Percentiles rank a stretch among this genome's conserved stretches.
These are phyloP conservation scores for Paramuricea clavata DNA, from an alignment of 92 coral and sea anemone genomes.

Conservation along the genomic window DNA sequence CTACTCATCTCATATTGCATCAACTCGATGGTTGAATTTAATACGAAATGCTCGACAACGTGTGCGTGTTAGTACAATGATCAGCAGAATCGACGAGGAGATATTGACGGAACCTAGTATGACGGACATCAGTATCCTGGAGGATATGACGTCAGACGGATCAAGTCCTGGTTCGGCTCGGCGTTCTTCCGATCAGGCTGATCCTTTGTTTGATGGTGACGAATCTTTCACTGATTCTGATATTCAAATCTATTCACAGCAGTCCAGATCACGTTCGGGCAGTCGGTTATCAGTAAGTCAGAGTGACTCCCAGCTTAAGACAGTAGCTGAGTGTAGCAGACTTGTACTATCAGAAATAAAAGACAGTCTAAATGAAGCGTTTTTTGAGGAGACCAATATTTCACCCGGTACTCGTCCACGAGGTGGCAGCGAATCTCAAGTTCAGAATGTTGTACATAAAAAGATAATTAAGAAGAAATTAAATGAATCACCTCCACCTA, in stretches of 20 bases:
- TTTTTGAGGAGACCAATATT: background rate
- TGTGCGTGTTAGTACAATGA: constrained; percentile 42
- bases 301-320: constrained; percentile 86
- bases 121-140: constrained; percentile 3
- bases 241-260: constrained; percentile 52
- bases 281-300: constrained; percentile 86
- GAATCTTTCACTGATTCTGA: background rate
- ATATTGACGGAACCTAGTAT: constrained; percentile 13
- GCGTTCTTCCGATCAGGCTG: background rate
- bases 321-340: constrained; percentile 69
- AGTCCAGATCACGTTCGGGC: constrained; percentile 71
- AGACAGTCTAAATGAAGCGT: constrained; percentile 9
- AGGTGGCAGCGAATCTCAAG: constrained; percentile 8
- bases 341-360: background rate
- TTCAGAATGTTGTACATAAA: too few relatives aligned
- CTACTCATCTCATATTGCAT: constrained; percentile 66
- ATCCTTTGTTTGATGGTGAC: constrained; percentile 27
- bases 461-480: too few relatives aligned
- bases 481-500: background rate
- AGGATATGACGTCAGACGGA: constrained; percentile 54
- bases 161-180: background rate
- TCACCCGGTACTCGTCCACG: background rate
- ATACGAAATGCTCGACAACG: constrained; percentile 75
- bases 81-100: constrained; percentile 20
- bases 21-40: constrained; percentile 68